A percentile compares a stretch with the other conserved stretches of the same genome.
Conservation (phyloP, 2,888 invertebrate species). For the Erebia ligea region DNA sequence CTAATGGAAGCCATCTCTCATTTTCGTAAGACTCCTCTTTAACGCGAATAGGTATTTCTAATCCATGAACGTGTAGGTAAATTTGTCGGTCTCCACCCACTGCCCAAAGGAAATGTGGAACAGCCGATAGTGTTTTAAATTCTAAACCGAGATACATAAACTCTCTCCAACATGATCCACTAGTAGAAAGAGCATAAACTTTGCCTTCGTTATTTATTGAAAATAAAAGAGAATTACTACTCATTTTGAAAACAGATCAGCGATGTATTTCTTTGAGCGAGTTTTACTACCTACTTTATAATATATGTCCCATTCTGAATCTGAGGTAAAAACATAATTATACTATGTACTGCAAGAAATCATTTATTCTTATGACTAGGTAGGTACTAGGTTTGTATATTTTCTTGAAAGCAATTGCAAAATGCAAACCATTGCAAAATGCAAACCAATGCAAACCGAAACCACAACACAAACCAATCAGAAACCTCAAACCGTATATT, state of each 20-base stretch:
- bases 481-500: too few relatives aligned
- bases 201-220: conserved; percentile 94
- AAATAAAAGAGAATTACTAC: conserved; percentile 89
- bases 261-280: neutral
- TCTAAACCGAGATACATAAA: conserved; percentile 93
- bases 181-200: conserved; percentile 92
- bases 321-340: too few relatives aligned
- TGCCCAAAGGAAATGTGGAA: conserved; percentile 95
- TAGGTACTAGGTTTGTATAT: too few relatives aligned
- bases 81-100: conserved; percentile 96
- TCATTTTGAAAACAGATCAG: conserved; percentile 52
- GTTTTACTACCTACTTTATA: neutral
- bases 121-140: conserved; percentile 94
- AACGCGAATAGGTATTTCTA: conserved; percentile 95
- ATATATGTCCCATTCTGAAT: neutral
- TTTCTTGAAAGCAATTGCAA: too few relatives aligned
- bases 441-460: too few relatives aligned
- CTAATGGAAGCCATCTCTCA: conserved; percentile 96
- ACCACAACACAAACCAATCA: too few relatives aligned
- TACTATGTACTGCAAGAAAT: neutral
- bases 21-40: conserved; percentile 96
- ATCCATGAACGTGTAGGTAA: conserved; percentile 94
- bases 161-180: conserved; percentile 92
- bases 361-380: too few relatives aligned
- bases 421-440: too few relatives aligned